phyloP scores from a whole-genome alignment of 2,888 invertebrate species.

The Calameuta idolon region DNA sequence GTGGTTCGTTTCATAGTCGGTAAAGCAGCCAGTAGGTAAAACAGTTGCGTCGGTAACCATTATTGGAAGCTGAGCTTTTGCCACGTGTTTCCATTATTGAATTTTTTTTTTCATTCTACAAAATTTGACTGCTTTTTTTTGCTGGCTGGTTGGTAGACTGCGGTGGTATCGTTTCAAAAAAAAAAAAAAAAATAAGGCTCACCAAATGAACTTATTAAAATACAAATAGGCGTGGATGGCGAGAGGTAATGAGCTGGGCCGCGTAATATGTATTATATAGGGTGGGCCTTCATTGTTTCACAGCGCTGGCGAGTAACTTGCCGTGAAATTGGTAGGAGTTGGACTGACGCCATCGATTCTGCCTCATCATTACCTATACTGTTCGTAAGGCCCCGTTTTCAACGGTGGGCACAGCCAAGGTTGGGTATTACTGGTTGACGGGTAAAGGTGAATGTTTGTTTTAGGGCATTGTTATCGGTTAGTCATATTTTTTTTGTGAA shows the following conservation, averaged over 20 bases:
- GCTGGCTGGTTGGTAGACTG: background rate
- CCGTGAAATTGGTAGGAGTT: constrained; percentile 65
- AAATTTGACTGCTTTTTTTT: background rate
- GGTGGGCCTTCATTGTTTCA: constrained; percentile 59
- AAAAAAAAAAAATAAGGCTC: background rate
- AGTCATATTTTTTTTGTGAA: background rate
- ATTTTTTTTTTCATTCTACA: background rate
- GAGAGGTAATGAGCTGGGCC: constrained; percentile 44
- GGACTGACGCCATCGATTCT: constrained; percentile 55
- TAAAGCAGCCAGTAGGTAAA: background rate
- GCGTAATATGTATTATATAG: constrained; percentile 51
- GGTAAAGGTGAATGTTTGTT: constrained; percentile 20
- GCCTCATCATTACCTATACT: constrained; percentile 50
- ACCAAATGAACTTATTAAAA: constrained; percentile 45
- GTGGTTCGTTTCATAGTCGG: constrained; percentile 5
- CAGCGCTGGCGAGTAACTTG: constrained; percentile 60
- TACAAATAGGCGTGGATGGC: constrained; percentile 39
- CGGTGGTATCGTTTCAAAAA: background rate
- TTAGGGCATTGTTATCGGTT: constrained; percentile 12
- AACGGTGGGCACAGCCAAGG: background rate
- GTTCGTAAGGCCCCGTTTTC: background rate
- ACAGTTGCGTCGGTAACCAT: background rate
- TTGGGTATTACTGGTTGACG: background rate
- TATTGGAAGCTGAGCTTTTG: background rate
- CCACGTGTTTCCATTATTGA: background rate